Percentiles rank a stretch among this genome's conserved stretches.
These are phyloP conservation scores for Agrypnia vestita DNA, from an alignment of 1,140 invertebrate species.

Conservation along the genomic window DNA sequence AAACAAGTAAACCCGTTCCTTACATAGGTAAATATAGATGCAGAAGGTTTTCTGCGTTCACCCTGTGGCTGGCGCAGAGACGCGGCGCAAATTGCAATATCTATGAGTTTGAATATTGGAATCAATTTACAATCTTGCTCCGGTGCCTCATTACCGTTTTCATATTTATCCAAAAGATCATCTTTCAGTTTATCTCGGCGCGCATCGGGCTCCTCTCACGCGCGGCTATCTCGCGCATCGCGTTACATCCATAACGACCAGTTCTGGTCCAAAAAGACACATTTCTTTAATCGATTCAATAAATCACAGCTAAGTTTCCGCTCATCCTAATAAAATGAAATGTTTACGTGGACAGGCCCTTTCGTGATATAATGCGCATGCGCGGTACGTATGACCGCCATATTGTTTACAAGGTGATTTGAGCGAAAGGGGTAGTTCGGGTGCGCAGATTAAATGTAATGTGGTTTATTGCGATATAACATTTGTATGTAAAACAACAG, in stretches of 20 bases:
- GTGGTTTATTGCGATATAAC: too few relatives aligned
- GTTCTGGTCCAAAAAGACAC: constrained; percentile 34
- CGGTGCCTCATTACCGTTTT: constrained; percentile 42
- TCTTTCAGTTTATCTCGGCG: constrained; percentile 42
- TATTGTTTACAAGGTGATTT: constrained; percentile 35
- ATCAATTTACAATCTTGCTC: constrained; percentile 42
- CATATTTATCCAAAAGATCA: constrained; percentile 51
- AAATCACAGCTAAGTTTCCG: constrained; percentile 51
- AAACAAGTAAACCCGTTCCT: too few relatives aligned
- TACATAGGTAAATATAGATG: too few relatives aligned
- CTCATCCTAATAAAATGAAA: constrained; percentile 53
- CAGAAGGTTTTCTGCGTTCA: too few relatives aligned
- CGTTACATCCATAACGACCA: constrained; percentile 14
- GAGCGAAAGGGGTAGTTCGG: neutral
- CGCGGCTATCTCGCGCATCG: constrained; percentile 17
- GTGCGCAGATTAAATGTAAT: too few relatives aligned
- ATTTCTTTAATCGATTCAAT: constrained; percentile 55
- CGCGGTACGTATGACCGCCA: neutral
- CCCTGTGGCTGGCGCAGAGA: neutral
- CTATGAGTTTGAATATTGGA: constrained; percentile 23
- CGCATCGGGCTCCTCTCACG: constrained; percentile 25
- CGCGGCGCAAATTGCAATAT: constrained; percentile 5
- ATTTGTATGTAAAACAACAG: too few relatives aligned
- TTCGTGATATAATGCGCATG: constrained; percentile 20
- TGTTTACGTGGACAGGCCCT: constrained; percentile 23